Base-by-base conservation (phyloP, 2,888 invertebrate genomes). In the Pyralis farinalis region DNA sequence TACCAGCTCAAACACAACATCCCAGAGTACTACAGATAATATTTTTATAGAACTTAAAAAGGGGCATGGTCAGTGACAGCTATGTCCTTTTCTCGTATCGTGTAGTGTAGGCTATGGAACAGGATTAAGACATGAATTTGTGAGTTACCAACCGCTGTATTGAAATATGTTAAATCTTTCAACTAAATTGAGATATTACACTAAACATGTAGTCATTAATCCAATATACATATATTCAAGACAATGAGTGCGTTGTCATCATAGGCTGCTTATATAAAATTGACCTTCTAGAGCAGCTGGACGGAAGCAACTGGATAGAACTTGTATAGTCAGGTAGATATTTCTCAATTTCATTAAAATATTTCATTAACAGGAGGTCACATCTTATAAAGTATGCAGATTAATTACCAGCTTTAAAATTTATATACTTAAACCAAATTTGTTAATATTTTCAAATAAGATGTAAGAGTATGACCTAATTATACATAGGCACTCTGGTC, bases 1-100 rank as follows among this genome's bases (percentile, higher is more conserved):
- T 76, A 21, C 73, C 62, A 40, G 37, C 54, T 7, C 60, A 60
- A 40, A 43, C 63, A 30, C 74, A 77, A 37, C 80, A 77, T 53
- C 87, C 88, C 1, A 71, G 85, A 67, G 85, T 88, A 28, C 68
- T 88, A 36, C 88, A 88, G 67, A 88, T 88, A 3, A 88, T 88
- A 66, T 87, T 88, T 61, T 87, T 88, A 88, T 88, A 88, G 78
- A 75, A 85, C 55, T 67, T 52, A 57, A 49, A 47, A 48, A 60
- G 51, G 77, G 74, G 55, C 74, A 65, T 52, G 28, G 68, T 58
- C 63, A 43, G 45, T 28, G 40, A 63, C 44, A 62, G 66, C 63
- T 55, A 58, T 74, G 78, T 65, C 70, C 74, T 70, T 53, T 48
- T 65, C 43, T 47, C 58, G 34, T 48, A 43, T 43, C 43, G 45